Conservation (phyloP, 2,113 vertebrate genomes). For the Mastomys coucha region DNA sequence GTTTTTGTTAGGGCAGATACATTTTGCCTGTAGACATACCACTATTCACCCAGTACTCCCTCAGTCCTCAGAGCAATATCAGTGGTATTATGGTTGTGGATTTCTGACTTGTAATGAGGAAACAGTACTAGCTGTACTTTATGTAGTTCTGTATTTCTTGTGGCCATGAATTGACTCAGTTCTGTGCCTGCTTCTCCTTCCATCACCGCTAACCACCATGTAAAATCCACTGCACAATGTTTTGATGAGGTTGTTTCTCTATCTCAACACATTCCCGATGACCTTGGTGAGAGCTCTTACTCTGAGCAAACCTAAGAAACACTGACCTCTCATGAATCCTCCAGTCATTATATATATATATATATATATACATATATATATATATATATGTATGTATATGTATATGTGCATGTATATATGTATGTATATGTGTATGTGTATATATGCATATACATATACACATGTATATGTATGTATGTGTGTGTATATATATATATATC, state of each 20-base stretch:
- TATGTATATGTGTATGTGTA: no score
- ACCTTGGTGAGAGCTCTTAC: background rate
- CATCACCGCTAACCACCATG: background rate
- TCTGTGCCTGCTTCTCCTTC: background rate
- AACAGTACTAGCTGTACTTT: background rate
- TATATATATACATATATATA: no score
- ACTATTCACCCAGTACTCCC: background rate
- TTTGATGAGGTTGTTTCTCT: background rate
- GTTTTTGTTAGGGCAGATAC: background rate
- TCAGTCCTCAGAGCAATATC: background rate
- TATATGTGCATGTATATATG: background rate
- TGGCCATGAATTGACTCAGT: background rate
- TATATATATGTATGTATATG: no score
- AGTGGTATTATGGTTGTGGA: background rate
- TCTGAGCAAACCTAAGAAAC: no score
- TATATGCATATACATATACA: no score
- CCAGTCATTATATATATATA: background rate
- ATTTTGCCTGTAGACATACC: background rate
- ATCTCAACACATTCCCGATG: background rate
- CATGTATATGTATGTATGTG: no score
- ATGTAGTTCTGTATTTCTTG: background rate
- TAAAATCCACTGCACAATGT: background rate
- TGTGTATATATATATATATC: no score
- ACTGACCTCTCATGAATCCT: background rate
- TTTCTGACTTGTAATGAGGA: background rate